Conservation (phyloP, 2,888 invertebrate species). For the Trachelus stipa region DNA sequence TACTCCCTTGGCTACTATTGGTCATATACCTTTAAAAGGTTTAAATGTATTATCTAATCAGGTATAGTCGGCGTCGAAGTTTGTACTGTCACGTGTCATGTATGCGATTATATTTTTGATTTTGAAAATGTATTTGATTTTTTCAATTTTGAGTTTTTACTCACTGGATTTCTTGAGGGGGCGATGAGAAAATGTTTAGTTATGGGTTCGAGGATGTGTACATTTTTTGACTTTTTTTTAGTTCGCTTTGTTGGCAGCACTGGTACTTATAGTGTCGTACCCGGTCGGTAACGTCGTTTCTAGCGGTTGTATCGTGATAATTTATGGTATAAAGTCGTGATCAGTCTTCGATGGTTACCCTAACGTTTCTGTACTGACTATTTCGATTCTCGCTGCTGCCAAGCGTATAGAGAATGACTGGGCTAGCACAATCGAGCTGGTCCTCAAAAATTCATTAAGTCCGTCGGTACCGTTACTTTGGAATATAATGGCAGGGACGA, state of each 20-base stretch:
- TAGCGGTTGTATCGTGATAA: not conserved
- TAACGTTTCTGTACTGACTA: not conserved
- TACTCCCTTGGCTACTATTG: not conserved
- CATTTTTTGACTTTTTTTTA: not conserved
- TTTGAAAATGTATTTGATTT: too few relatives aligned
- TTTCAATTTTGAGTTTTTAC: too few relatives aligned
- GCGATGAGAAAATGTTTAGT: too few relatives aligned
- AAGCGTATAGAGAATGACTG: not conserved
- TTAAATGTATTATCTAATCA: not conserved
- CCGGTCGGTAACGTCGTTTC: not conserved
- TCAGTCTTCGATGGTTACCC: not conserved
- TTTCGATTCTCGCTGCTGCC: not conserved
- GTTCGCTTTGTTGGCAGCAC: not conserved
- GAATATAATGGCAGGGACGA: constrained; percentile 5
- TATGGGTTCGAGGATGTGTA: too few relatives aligned
- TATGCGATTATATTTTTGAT: too few relatives aligned
- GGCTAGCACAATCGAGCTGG: not conserved
- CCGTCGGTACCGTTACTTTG: not conserved
- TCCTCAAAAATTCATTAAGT: constrained; percentile 9
- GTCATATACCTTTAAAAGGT: not conserved
- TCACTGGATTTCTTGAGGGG: too few relatives aligned
- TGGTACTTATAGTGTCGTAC: not conserved
- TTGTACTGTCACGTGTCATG: too few relatives aligned
- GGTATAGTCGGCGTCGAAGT: not conserved
- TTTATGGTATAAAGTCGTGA: not conserved